Conservation (phyloP, 1,140 invertebrate species). For the Hesperophylax magnus region DNA sequence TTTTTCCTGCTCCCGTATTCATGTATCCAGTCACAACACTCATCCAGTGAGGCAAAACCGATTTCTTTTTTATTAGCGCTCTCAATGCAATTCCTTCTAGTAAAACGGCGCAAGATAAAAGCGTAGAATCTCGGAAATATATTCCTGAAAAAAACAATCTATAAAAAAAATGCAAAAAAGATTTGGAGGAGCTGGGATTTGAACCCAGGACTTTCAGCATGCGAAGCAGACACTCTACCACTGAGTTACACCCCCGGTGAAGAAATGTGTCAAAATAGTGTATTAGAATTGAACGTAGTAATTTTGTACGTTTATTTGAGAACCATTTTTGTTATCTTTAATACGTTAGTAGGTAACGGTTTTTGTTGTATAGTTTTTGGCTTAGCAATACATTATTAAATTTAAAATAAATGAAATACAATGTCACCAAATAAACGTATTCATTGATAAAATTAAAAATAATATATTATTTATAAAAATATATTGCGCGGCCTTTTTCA, state of each 20-base stretch:
- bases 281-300: not conserved
- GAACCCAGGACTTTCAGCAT: constrained; percentile 84
- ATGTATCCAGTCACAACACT: constrained; percentile 3
- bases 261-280: constrained; percentile 10
- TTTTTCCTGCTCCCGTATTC: constrained; percentile 34
- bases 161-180: constrained; percentile 2
- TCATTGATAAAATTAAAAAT: too few species aligned
- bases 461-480: too few species aligned
- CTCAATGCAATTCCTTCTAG: constrained; percentile 26
- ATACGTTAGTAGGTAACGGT: too few species aligned
- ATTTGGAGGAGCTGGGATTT: constrained; percentile 79
- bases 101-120: constrained; percentile 26
- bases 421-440: too few species aligned
- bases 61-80: not conserved
- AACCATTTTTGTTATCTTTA: not conserved
- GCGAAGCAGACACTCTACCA: constrained; percentile 85
- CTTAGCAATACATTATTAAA: too few species aligned
- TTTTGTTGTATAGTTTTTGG: too few species aligned
- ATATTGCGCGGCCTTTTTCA: too few species aligned
- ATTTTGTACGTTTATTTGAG: not conserved
- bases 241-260: constrained; percentile 79
- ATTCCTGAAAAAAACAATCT: constrained; percentile 26
- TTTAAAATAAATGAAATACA: too few species aligned
- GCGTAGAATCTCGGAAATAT: constrained; percentile 38
- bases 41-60: constrained; percentile 18